Conservation (phyloP, 1,140 invertebrate genomes). For the Gonatopus flavifemur region DNA sequence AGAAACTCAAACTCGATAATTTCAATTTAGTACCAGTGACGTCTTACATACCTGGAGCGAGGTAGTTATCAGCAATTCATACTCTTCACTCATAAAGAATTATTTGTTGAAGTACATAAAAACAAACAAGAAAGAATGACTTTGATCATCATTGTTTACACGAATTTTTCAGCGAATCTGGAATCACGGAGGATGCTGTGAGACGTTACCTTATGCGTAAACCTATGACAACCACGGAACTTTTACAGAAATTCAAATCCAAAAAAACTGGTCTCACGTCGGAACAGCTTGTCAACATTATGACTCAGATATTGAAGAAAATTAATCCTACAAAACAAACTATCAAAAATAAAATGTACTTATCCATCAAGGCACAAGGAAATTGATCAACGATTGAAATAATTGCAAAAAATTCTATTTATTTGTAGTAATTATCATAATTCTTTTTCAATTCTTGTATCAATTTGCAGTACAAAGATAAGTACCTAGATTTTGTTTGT, state of each 20-base stretch:
- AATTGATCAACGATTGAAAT: no score
- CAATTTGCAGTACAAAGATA: no score
- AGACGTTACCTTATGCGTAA: conserved; percentile 90
- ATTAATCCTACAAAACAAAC: conserved; percentile 92
- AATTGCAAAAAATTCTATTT: no score
- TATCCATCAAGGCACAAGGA: conserved; percentile 73
- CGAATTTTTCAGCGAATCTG: conserved; percentile 74
- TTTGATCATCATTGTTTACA: conserved; percentile 6
- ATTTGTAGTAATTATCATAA: conserved; percentile 6
- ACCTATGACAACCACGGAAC: conserved; percentile 93
- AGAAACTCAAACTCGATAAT: conserved; percentile 66
- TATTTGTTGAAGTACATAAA: no score
- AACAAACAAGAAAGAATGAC: no score
- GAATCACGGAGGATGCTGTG: conserved; percentile 92
- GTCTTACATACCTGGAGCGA: conserved; percentile 55
- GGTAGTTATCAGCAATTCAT: no score
- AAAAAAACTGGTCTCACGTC: conserved; percentile 89
- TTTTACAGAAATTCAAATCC: conserved; percentile 93
- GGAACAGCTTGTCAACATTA: conserved; percentile 87
- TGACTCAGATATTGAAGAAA: conserved; percentile 92
- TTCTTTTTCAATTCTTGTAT: neutral
- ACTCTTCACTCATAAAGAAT: no score
- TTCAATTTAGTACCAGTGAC: conserved; percentile 47
- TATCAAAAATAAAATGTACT: conserved; percentile 93
- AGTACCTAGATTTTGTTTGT: no score